A percentile compares a stretch with the other conserved stretches of the same genome.
Evolutionary conservation across 2,888 invertebrate genomes (phyloP).

Genomic region (Andrena haemorrhoa): DNA sequence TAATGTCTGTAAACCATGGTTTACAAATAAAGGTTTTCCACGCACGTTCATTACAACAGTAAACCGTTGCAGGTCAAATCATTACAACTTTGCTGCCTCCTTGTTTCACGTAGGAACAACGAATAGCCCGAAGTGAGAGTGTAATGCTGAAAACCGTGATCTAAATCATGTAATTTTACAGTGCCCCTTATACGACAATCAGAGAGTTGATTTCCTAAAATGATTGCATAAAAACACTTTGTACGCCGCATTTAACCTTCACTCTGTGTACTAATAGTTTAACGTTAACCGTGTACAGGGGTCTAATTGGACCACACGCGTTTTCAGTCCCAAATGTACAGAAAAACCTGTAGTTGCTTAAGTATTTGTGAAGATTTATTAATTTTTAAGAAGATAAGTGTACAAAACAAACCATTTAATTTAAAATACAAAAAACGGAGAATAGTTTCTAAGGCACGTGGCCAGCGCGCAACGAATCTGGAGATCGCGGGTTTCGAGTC

Average conservation of each 20-base stretch:
- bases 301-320: too few species aligned
- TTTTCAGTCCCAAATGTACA: too few species aligned
- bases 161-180: constrained; percentile 3
- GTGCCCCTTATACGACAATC: background rate
- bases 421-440: too few species aligned
- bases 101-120: background rate
- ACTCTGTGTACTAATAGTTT: too few species aligned
- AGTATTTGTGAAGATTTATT: too few species aligned
- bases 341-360: too few species aligned
- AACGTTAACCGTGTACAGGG: too few species aligned
- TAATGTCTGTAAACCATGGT: background rate
- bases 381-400: too few species aligned
- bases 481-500: too few species aligned
- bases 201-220: background rate
- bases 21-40: background rate
- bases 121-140: background rate
- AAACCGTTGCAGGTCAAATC: background rate
- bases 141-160: background rate
- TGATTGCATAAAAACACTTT: background rate
- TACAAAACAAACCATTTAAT: too few species aligned
- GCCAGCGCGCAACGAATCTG: too few species aligned
- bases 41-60: background rate
- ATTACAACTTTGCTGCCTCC: background rate
- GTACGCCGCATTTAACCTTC: background rate
- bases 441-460: too few species aligned